Conservation (phyloP, 2,113 vertebrate species). For the Hippopotamus amphibius region DNA sequence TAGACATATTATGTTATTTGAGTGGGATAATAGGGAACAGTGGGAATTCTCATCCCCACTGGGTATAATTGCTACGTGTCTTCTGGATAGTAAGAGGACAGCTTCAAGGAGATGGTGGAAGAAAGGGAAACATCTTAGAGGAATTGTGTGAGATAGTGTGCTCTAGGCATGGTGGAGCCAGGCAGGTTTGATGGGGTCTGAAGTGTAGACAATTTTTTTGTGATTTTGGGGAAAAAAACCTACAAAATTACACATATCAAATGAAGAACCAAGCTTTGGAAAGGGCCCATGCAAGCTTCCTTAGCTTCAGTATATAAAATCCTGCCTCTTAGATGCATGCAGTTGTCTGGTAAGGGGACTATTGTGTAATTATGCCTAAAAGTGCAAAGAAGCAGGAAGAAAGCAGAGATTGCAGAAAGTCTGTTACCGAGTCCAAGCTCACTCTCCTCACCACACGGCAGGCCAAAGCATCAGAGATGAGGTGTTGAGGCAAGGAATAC, state of each 20-base stretch:
- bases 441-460: no score
- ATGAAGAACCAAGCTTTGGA: slow-evolving; percentile 2
- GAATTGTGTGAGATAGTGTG: neutral
- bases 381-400: neutral
- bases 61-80: slow-evolving; percentile 82
- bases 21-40: slow-evolving; percentile 75
- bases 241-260: neutral
- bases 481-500: no score
- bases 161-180: neutral
- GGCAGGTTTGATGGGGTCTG: neutral
- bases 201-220: neutral
- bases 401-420: neutral
- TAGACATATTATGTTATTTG: slow-evolving; percentile 81
- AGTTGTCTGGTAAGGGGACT: neutral
- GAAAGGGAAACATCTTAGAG: slow-evolving; percentile 23
- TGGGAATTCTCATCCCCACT: slow-evolving; percentile 77
- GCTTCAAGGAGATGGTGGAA: slow-evolving; percentile 41
- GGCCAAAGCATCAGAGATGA: no score
- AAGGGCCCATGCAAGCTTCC: neutral
- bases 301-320: neutral
- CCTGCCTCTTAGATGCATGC: neutral
- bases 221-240: neutral
- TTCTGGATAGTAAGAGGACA: slow-evolving; percentile 46
- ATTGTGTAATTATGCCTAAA: neutral
- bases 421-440: neutral